phyloP scores from a whole-genome alignment of 2,113 vertebrate species.

The Tragelaphus scriptus region DNA sequence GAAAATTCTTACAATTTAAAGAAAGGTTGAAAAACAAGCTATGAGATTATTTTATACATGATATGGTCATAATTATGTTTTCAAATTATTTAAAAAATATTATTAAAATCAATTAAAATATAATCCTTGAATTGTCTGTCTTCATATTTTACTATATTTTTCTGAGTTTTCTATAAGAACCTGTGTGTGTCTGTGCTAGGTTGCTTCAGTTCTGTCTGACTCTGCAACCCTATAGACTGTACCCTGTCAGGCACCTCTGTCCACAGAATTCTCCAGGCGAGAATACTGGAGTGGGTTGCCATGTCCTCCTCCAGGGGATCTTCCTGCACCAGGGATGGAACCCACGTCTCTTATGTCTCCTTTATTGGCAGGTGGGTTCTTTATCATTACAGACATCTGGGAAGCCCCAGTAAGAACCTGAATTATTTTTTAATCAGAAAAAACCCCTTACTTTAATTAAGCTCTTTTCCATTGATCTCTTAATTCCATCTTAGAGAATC shows the following conservation, averaged over 20 bases:
- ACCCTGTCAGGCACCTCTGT: not conserved
- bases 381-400: not conserved
- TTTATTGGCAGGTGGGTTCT: not conserved
- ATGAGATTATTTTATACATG: not conserved
- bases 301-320: not conserved
- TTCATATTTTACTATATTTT: not conserved
- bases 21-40: not conserved
- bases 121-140: not conserved
- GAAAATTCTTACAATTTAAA: not conserved
- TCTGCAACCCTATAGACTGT: not conserved
- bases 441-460: not conserved
- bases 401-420: not conserved
- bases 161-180: not conserved
- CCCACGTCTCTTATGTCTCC: not conserved
- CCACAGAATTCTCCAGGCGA: not conserved
- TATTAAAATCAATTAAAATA: slow-evolving; percentile 31
- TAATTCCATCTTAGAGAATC: not conserved
- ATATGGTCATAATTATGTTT: not conserved
- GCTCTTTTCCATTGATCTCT: not conserved
- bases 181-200: not conserved
- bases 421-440: not conserved
- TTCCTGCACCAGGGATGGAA: not conserved
- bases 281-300: not conserved
- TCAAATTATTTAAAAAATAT: not conserved
- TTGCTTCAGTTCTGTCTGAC: not conserved